phyloP scores from a whole-genome alignment of 2,888 invertebrate genomes.

The Synanthedon myopaeformis region DNA sequence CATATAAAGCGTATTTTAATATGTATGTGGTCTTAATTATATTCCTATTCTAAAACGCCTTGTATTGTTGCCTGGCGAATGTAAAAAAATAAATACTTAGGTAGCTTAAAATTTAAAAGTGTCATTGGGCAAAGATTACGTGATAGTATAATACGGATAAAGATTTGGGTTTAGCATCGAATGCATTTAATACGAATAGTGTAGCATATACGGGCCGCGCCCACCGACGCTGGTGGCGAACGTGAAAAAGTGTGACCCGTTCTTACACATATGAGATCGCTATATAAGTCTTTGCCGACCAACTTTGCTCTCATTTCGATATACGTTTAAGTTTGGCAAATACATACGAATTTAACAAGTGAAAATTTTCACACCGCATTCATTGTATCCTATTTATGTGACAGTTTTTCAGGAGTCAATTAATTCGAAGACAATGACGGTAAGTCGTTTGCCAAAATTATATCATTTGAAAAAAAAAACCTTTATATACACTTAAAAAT shows the following conservation, averaged over 20 bases:
- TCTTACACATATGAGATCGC: slow-evolving; percentile 67
- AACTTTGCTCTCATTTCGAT: slow-evolving; percentile 67
- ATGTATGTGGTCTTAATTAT: background rate
- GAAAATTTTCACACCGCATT: slow-evolving; percentile 1
- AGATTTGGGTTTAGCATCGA: background rate
- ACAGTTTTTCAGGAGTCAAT: background rate
- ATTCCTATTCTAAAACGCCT: background rate
- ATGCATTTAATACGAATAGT: background rate
- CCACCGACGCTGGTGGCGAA: slow-evolving; percentile 50
- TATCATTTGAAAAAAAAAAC: too few relatives aligned
- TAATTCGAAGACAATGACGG: slow-evolving; percentile 4
- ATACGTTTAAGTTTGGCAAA: slow-evolving; percentile 59
- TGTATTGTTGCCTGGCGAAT: background rate
- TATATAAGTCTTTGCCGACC: slow-evolving; percentile 63
- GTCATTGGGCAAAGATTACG: background rate
- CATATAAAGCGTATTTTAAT: background rate
- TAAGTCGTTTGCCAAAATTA: slow-evolving; percentile 1
- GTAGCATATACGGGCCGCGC: slow-evolving; percentile 37
- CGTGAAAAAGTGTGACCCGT: slow-evolving; percentile 65
- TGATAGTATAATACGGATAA: background rate
- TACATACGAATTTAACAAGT: slow-evolving; percentile 35
- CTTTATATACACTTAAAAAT: too few relatives aligned
- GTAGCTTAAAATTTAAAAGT: background rate
- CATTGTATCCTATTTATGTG: background rate
- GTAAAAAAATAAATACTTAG: background rate